Evolutionary conservation across 2,888 invertebrate genomes (phyloP), one percentile per base, ranked within the genome.

Genomic region (Troglohyphantes excavatus): DNA sequence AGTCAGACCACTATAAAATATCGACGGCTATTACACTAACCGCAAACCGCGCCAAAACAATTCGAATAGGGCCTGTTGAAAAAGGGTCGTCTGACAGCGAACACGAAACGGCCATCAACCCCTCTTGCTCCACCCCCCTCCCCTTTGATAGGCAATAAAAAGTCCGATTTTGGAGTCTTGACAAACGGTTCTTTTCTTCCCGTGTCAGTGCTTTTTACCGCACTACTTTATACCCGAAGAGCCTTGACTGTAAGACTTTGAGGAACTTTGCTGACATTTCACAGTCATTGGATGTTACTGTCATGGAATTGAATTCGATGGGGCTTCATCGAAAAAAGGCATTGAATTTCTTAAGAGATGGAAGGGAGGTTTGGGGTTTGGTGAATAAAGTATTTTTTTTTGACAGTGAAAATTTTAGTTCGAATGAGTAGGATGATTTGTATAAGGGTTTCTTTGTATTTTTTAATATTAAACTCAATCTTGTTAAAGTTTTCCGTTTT

Each of bases 81-180:
- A 81, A 88, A 88, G 59, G 11, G 27, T 61, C 82, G 43, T 75
- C 26, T 88, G 88, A 88, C 88, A 88, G 65, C 27, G 29, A 88
- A 88, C 88, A 88, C 67, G 88, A 53, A 88, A 88, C 67, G 73
- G 88, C 88, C 81, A 88, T 88, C 88, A 82, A 17, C 33, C 53
- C 79, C 72, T 72, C 26, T 79, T 53, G 33, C 53, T 29, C 21
- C 43, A 26, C 26, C 65, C 73, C 39, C 53, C 23, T 75, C 67
- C 26, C 65, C 65, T 17, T 53, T 21, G 21, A 33, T 21, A 59
- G 46, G 67, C 81, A 81, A 82, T 82, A 82, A 82, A 87, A 88
- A 82, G 81, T 85, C 75, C 59, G 63, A 72, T 78, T 87, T 87
- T 79, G 65, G 53, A 53, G 43, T 13, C 73, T 61, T 81, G 81